Conservation (phyloP, 1,140 invertebrate species). For the Lepidotrigona ventralis region DNA sequence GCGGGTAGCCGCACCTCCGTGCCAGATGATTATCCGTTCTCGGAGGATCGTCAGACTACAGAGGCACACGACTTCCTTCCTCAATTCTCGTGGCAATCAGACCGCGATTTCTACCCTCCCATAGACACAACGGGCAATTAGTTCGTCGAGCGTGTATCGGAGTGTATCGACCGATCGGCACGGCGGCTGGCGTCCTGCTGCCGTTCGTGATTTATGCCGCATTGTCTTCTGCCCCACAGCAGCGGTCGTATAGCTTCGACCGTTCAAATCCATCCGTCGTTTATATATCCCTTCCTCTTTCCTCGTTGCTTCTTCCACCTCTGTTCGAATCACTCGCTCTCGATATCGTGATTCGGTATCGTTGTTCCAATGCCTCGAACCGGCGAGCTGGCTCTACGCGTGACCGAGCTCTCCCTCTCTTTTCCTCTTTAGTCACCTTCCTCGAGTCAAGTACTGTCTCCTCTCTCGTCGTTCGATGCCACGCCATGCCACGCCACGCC, state of each 20-base stretch:
- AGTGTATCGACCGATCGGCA: constrained; percentile 71
- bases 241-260: constrained; percentile 54
- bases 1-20: constrained; percentile 54
- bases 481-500: constrained; percentile 18
- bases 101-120: constrained; percentile 64
- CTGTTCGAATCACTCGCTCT: constrained; percentile 34
- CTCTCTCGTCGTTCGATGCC: constrained; percentile 11
- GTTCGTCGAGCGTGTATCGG: constrained; percentile 70
- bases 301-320: constrained; percentile 40
- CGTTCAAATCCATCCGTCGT: constrained; percentile 62
- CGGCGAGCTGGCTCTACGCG: constrained; percentile 53
- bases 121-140: constrained; percentile 72
- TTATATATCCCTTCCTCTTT: constrained; percentile 53
- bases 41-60: constrained; percentile 49
- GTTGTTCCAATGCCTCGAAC: constrained; percentile 31
- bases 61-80: constrained; percentile 66
- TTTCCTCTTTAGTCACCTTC: constrained; percentile 8
- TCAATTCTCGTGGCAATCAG: constrained; percentile 66
- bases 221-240: constrained; percentile 70
- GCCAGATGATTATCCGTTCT: constrained; percentile 58
- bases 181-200: constrained; percentile 62
- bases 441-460: neutral
- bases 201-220: constrained; percentile 74
- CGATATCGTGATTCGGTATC: constrained; percentile 56
- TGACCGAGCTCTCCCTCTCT: constrained; percentile 56